Evolutionary conservation across 2,888 invertebrate species (phyloP).

Genomic region (Ophonus ardosiacus): DNA sequence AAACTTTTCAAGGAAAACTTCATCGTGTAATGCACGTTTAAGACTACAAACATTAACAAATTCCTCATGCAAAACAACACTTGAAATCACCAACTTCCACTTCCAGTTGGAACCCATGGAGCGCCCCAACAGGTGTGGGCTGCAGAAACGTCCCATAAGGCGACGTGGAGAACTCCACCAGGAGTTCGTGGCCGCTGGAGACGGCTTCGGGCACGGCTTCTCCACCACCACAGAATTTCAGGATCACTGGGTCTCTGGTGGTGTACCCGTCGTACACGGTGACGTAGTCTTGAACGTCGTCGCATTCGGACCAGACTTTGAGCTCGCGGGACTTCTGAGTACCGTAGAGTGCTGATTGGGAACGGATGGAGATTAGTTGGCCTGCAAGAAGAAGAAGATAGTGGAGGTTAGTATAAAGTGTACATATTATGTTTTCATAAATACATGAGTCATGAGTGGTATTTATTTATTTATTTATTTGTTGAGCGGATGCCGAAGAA

Average conservation of each 20-base stretch:
- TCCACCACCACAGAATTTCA: conserved; percentile 94
- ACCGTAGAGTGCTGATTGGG: conserved; percentile 84
- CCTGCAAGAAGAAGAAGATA: conserved; percentile 70
- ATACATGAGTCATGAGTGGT: too few species aligned
- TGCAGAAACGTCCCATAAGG: conserved; percentile 93
- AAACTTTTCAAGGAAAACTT: too few species aligned
- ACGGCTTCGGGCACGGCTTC: conserved; percentile 91
- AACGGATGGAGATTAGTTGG: conserved; percentile 89
- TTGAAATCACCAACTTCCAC: conserved; percentile 79
- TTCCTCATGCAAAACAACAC: background rate
- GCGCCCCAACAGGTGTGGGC: conserved; percentile 85
- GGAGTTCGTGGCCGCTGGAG: conserved; percentile 91
- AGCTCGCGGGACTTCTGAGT: conserved; percentile 76
- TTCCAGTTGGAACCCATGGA: conserved; percentile 94
- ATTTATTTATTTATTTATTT: too few species aligned
- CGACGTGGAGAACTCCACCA: conserved; percentile 93
- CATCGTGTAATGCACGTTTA: too few species aligned
- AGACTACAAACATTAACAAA: too few species aligned
- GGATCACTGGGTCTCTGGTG: conserved; percentile 90
- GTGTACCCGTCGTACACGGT: conserved; percentile 93
- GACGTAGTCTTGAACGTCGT: conserved; percentile 91
- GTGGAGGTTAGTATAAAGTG: too few species aligned
- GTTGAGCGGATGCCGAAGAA: too few species aligned
- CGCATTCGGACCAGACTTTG: conserved; percentile 88
- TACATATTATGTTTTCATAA: too few species aligned